Percentiles rank a stretch among this genome's conserved stretches.
Conservation (phyloP, 1,140 invertebrate genomes). For the Rhyzopertha dominica region DNA sequence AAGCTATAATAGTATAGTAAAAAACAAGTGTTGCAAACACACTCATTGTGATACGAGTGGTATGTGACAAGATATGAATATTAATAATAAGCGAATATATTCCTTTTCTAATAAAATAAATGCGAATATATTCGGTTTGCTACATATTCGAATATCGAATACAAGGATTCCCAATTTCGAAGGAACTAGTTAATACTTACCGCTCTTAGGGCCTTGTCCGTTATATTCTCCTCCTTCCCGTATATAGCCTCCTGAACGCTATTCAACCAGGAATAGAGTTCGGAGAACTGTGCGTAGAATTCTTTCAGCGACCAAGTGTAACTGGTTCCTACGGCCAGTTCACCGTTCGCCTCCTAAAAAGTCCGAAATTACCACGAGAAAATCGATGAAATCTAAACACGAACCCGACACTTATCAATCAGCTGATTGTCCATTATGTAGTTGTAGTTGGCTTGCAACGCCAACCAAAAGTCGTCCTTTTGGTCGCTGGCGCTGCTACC, state of each 20-base stretch:
- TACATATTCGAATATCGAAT: too few species aligned
- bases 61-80: too few species aligned
- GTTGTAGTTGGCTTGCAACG: slow-evolving; percentile 81
- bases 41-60: too few species aligned
- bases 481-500: slow-evolving; percentile 58
- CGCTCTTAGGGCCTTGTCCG: slow-evolving; percentile 62
- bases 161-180: slow-evolving; percentile 26
- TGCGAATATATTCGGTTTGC: too few species aligned
- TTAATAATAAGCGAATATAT: too few species aligned
- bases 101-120: too few species aligned
- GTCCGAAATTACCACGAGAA: not conserved
- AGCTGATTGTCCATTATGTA: slow-evolving; percentile 93
- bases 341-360: slow-evolving; percentile 71
- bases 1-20: too few species aligned
- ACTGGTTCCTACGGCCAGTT: slow-evolving; percentile 61
- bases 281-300: slow-evolving; percentile 72
- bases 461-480: slow-evolving; percentile 84
- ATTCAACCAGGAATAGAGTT: slow-evolving; percentile 74
- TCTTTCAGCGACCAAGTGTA: slow-evolving; percentile 69
- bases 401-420: slow-evolving; percentile 78
- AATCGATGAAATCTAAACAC: slow-evolving; percentile 14
- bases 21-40: too few species aligned
- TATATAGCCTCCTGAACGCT: slow-evolving; percentile 71
- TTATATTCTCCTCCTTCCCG: slow-evolving; percentile 65
- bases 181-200: slow-evolving; percentile 45